Evolutionary conservation across 2,113 vertebrate species (phyloP).

Genomic region (Lonchura striata): DNA sequence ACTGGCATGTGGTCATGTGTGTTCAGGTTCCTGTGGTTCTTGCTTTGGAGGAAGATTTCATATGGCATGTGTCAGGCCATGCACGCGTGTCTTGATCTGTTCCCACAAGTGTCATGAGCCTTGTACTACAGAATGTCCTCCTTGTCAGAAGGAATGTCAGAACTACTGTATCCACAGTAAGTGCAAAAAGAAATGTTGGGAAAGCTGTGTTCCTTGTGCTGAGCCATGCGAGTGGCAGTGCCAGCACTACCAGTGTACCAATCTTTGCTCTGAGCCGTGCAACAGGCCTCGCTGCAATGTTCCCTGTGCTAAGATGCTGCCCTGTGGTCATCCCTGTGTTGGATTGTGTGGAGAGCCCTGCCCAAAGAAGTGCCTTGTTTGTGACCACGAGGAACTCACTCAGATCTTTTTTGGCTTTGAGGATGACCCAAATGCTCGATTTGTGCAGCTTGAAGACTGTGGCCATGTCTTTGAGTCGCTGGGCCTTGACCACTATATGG

Average conservation of each 20-base stretch:
- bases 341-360: slow-evolving; percentile 92
- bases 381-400: slow-evolving; percentile 81
- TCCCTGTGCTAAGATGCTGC: slow-evolving; percentile 77
- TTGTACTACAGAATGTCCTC: slow-evolving; percentile 82
- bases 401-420: slow-evolving; percentile 92
- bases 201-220: slow-evolving; percentile 79
- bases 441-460: slow-evolving; percentile 90
- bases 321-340: slow-evolving; percentile 85
- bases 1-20: slow-evolving; percentile 86
- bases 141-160: slow-evolving; percentile 79
- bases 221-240: slow-evolving; percentile 89
- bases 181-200: slow-evolving; percentile 84
- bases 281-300: slow-evolving; percentile 81
- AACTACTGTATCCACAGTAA: slow-evolving; percentile 88
- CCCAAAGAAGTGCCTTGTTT: slow-evolving; percentile 85
- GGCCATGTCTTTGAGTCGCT: slow-evolving; percentile 82
- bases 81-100: slow-evolving; percentile 82
- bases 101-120: slow-evolving; percentile 85
- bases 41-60: slow-evolving; percentile 88
- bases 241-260: slow-evolving; percentile 82
- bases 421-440: slow-evolving; percentile 81
- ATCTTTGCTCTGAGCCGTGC: slow-evolving; percentile 89
- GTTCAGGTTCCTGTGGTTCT: slow-evolving; percentile 79
- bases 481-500: slow-evolving; percentile 86
- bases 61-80: slow-evolving; percentile 70